These are phyloP conservation scores for Mesocentrotus franciscanus DNA, from an alignment of 53 echinoderm and acorn worm species.

Conservation along the genomic window DNA sequence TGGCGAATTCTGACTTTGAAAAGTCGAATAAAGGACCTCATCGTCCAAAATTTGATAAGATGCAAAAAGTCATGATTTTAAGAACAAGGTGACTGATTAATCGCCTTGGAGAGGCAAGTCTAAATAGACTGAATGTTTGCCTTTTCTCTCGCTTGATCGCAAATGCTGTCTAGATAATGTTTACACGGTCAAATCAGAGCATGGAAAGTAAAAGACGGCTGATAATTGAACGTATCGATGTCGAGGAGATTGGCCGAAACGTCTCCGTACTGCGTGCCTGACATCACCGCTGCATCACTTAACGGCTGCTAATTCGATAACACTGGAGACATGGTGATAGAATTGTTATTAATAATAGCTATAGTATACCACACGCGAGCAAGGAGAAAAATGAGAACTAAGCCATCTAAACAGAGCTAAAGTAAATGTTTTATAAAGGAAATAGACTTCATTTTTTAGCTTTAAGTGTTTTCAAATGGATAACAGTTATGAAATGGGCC, in stretches of 20 bases:
- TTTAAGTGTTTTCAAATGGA: slow-evolving; percentile 27
- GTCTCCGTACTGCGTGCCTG: slow-evolving; percentile 44
- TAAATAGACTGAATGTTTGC: slow-evolving; percentile 1
- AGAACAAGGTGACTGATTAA: slow-evolving; percentile 3
- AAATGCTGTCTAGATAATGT: slow-evolving; percentile 39
- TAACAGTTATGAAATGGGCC: not conserved
- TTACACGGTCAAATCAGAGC: slow-evolving; percentile 17
- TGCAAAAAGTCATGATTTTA: slow-evolving; percentile 13
- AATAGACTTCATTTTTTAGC: not conserved
- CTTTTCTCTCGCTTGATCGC: slow-evolving; percentile 41
- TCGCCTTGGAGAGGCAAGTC: not conserved
- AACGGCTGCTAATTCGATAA: slow-evolving; percentile 48
- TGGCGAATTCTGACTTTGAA: not conserved
- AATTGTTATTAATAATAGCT: not conserved
- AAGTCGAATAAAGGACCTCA: not conserved
- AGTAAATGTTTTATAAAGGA: not conserved
- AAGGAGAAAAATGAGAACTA: slow-evolving; percentile 3
- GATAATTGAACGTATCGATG: slow-evolving; percentile 61
- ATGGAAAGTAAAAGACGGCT: not conserved
- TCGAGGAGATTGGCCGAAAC: slow-evolving; percentile 43
- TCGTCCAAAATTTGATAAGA: not conserved
- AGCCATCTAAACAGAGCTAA: slow-evolving; percentile 9
- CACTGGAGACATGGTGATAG: not conserved
- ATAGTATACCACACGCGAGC: not conserved
- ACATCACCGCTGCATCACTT: slow-evolving; percentile 41